Conservation (phyloP, 2,888 invertebrate species). For the Heliothis peltigera region DNA sequence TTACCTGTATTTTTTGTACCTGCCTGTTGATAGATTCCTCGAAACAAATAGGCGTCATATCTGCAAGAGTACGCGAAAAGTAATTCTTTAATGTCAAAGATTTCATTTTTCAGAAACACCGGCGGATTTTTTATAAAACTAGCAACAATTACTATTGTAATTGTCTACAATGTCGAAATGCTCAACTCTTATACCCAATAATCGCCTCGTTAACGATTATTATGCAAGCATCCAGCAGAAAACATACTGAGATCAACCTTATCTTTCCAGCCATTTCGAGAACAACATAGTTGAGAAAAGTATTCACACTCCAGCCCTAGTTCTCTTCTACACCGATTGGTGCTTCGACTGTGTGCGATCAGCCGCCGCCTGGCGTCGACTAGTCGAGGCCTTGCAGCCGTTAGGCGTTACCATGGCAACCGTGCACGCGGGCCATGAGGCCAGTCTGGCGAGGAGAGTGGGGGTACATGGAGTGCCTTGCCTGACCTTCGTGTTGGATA, state of each 20-base stretch:
- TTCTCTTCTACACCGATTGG: slow-evolving; percentile 98
- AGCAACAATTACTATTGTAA: too few species aligned
- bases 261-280: slow-evolving; percentile 93
- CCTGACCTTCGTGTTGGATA: slow-evolving; percentile 94
- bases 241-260: not conserved
- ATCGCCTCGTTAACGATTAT: not conserved
- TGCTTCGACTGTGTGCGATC: slow-evolving; percentile 97
- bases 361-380: slow-evolving; percentile 95
- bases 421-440: slow-evolving; percentile 95
- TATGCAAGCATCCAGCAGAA: too few species aligned
- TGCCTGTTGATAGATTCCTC: too few species aligned
- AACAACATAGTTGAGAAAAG: slow-evolving; percentile 96
- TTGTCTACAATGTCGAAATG: too few species aligned
- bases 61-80: too few species aligned
- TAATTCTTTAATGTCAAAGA: too few species aligned
- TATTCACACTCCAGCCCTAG: slow-evolving; percentile 94
- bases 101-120: too few species aligned
- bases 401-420: slow-evolving; percentile 95
- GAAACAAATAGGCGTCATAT: too few species aligned
- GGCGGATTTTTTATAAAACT: too few species aligned
- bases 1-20: too few species aligned
- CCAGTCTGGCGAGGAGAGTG: slow-evolving; percentile 93
- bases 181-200: not conserved
- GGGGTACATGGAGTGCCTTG: slow-evolving; percentile 95
- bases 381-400: slow-evolving; percentile 96